Evolutionary conservation across 2,888 invertebrate genomes (phyloP), one percentile per base, ranked within the genome.

Genomic region (Eupeodes luniger): DNA sequence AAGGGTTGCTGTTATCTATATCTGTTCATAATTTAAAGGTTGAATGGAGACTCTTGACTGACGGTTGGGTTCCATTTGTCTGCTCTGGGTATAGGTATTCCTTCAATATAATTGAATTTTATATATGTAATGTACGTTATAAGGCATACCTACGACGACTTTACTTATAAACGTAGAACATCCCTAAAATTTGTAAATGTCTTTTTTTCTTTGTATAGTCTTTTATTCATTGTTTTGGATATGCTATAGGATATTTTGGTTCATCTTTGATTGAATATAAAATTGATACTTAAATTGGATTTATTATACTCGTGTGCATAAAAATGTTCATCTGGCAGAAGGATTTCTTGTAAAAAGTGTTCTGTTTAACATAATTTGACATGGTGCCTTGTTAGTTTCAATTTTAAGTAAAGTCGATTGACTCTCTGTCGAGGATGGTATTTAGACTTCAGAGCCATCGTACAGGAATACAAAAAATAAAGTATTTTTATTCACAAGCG

Each of bases 221-320:
- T 16, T 2, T 40, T 62, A 2, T 36, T 55, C 9, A 55, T 55
- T 19, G 10, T 57, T n/a, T 40, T n/a, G 1, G 6, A n/a, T 16
- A 11, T 51, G 14, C 51, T 9, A 12, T 11, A 16, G 62, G 62
- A 44, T 62, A 44, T 62, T 62, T 62, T 62, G 34, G 62, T 62
- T 62, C 62, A 62, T 40, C 40, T 62, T 62, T 62, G 62, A 62
- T 62, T 62, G 62, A 62, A 40, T 62, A 62, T 62, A 62, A 62
- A 62, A 62, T 62, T 62, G 62, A 62, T 62, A 44, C 16, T 5
- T 62, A 62, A 62, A 62, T 62, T 62, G 62, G 62, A 62, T 62
- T 62, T 62, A 16, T 62, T 4, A 27, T 27, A 0, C 27, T 27
- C 27, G 27, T 27, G 27, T 27, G 34, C 7, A 40, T 34, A 59